These are phyloP conservation scores for Cromileptes altivelis DNA, from an alignment of 2,113 vertebrate genomes.

Conservation along the genomic window DNA sequence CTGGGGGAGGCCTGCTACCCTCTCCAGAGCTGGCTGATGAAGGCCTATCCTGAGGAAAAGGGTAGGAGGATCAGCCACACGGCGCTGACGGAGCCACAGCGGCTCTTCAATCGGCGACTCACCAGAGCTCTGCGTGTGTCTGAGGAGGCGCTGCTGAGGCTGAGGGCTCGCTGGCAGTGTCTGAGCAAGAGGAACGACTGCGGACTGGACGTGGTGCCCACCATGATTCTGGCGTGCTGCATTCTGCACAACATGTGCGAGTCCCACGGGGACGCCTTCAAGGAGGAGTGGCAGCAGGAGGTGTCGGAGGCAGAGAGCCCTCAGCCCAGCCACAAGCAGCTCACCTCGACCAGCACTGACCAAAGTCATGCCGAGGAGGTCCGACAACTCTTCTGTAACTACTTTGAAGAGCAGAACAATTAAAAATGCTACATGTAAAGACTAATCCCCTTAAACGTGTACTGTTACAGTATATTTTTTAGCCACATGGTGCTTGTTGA, in stretches of 20 bases:
- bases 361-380: conserved; percentile 82
- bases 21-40: conserved; percentile 85
- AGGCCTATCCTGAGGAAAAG: conserved; percentile 69
- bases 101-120: conserved; percentile 77
- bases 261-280: conserved; percentile 79
- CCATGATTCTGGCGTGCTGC: conserved; percentile 83
- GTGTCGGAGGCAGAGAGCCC: conserved; percentile 76
- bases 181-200: conserved; percentile 84
- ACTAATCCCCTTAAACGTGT: not conserved
- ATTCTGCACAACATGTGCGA: conserved; percentile 86
- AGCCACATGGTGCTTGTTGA: not conserved
- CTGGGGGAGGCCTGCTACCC: conserved; percentile 83
- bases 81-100: conserved; percentile 44
- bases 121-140: conserved; percentile 56
- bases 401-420: conserved; percentile 83
- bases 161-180: conserved; percentile 82
- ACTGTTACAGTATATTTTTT: not conserved
- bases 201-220: conserved; percentile 81
- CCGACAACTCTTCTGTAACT: conserved; percentile 85
- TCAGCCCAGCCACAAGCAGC: conserved; percentile 75
- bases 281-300: conserved; percentile 77
- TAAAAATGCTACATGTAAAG: conserved; percentile 1
- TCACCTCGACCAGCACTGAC: conserved; percentile 66
- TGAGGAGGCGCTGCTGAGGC: conserved; percentile 76
- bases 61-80: not conserved